Evolutionary conservation across 2,113 vertebrate genomes (phyloP).

Genomic region (Prunella himalayana): DNA sequence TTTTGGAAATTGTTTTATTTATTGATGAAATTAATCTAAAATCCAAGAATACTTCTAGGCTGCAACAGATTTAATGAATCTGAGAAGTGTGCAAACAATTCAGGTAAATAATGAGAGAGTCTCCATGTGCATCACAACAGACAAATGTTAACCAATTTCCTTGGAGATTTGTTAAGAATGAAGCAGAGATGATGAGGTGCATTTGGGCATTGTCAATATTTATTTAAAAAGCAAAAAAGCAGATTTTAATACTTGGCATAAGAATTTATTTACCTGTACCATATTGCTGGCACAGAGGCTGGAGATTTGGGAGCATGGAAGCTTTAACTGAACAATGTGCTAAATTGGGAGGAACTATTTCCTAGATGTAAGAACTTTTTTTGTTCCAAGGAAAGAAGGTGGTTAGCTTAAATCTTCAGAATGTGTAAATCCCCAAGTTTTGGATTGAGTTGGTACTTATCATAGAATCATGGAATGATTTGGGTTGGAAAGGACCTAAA

Average conservation of each 20-base stretch:
- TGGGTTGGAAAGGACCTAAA: background rate
- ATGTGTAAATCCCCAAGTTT: background rate
- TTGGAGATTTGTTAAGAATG: background rate
- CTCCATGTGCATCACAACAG: background rate
- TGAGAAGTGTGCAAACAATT: background rate
- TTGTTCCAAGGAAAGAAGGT: background rate
- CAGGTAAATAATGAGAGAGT: background rate
- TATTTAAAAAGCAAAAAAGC: background rate
- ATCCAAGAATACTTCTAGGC: background rate
- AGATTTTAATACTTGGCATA: background rate
- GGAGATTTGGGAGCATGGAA: background rate
- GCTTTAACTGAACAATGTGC: background rate
- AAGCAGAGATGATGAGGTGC: background rate
- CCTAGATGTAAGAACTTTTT: background rate
- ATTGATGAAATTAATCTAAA: background rate
- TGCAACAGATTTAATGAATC: background rate
- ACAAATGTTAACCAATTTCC: background rate
- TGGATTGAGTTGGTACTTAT: background rate
- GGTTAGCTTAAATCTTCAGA: background rate
- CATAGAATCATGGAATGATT: background rate
- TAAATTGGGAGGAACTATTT: background rate
- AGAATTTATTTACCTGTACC: conserved; percentile 17
- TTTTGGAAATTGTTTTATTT: background rate
- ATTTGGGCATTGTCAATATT: background rate
- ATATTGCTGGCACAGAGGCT: background rate